Conservation (phyloP, 2,888 invertebrate species). For the Netelia fuscicornis region DNA sequence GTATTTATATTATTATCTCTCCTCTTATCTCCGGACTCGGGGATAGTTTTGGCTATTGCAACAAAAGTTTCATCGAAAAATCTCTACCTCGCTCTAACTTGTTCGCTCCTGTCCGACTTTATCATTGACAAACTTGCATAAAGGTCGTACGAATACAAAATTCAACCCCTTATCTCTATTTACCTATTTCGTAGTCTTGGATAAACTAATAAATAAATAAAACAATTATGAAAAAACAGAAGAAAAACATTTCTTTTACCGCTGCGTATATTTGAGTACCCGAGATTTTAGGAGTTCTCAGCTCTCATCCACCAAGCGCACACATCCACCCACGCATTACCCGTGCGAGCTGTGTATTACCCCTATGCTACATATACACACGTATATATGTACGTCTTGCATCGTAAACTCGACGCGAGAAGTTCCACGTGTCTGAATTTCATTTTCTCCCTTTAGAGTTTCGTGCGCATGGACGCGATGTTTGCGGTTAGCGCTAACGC, state of each 20-base stretch:
- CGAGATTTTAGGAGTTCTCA: slow-evolving; percentile 32
- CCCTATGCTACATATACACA: neutral
- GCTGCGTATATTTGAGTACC: neutral
- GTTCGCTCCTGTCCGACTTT: neutral
- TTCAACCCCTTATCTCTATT: neutral
- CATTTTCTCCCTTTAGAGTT: slow-evolving; percentile 68
- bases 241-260: neutral
- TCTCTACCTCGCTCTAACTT: slow-evolving; percentile 39
- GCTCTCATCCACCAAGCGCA: slow-evolving; percentile 23
- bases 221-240: neutral
- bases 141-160: slow-evolving; percentile 16
- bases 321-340: slow-evolving; percentile 21
- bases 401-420: slow-evolving; percentile 70
- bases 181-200: no score
- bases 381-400: slow-evolving; percentile 44
- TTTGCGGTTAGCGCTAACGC: slow-evolving; percentile 71
- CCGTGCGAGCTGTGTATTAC: neutral
- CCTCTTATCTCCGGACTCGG: slow-evolving; percentile 30
- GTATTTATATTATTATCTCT: slow-evolving; percentile 57
- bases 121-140: slow-evolving; percentile 13
- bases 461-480: slow-evolving; percentile 69
- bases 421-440: slow-evolving; percentile 74
- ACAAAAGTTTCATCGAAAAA: slow-evolving; percentile 63
- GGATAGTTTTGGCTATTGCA: slow-evolving; percentile 68
- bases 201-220: neutral